Conservation (phyloP, 2,797 vertebrate species). For the Neosilurus hyrtlii region DNA sequence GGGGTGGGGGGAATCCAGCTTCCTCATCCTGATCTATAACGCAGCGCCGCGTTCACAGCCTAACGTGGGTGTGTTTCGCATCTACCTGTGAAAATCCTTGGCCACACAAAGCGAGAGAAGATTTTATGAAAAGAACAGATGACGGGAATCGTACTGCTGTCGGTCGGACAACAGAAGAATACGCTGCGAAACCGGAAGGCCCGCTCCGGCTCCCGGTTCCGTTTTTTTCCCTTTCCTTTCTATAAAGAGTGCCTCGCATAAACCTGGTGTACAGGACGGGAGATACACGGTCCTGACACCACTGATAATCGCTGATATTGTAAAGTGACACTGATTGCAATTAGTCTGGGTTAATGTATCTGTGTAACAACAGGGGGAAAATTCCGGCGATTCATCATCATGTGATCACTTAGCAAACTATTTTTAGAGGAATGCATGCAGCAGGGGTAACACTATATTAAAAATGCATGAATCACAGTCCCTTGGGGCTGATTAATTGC, state of each 20-base stretch:
- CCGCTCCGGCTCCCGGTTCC: no score
- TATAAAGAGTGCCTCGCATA: neutral
- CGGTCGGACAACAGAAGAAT: neutral
- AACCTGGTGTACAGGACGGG: neutral
- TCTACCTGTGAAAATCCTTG: slow-evolving; percentile 63
- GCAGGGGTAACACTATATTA: slow-evolving; percentile 15
- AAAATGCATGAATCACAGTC: slow-evolving; percentile 26
- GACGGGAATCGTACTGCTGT: neutral
- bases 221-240: no score
- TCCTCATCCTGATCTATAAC: slow-evolving; percentile 53
- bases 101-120: slow-evolving; percentile 23
- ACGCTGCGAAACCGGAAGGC: neutral
- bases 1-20: slow-evolving; percentile 48
- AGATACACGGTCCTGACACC: neutral
- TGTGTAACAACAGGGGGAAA: slow-evolving; percentile 11
- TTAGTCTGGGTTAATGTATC: slow-evolving; percentile 20
- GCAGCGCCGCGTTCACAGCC: slow-evolving; percentile 56
- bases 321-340: slow-evolving; percentile 18
- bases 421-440: slow-evolving; percentile 23
- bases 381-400: slow-evolving; percentile 11
- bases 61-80: slow-evolving; percentile 51
- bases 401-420: slow-evolving; percentile 2
- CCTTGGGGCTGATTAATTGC: slow-evolving; percentile 4
- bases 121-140: neutral
- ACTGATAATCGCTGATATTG: neutral